phyloP scores from a whole-genome alignment of 2,888 invertebrate genomes.

The Pseudococcus longispinus region DNA sequence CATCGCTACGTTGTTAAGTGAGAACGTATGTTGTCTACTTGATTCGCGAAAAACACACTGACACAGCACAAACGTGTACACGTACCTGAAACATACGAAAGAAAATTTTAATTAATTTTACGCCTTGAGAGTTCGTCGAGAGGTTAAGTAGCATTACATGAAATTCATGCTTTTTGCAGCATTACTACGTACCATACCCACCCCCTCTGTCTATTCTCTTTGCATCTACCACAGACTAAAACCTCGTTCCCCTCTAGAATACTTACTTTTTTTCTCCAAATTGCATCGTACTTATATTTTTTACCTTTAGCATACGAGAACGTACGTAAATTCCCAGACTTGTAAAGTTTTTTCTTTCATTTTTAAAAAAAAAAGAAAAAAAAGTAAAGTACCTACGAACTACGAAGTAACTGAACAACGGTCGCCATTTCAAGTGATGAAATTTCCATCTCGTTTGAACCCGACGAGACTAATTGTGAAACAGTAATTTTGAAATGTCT shows the following conservation, averaged over 20 bases:
- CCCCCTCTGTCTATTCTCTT: background rate
- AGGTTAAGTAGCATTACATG: background rate
- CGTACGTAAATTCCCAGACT: background rate
- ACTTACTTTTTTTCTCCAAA: background rate
- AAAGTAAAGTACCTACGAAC: too few relatives aligned
- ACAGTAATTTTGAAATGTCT: too few relatives aligned
- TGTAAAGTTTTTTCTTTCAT: background rate
- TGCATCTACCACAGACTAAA: background rate
- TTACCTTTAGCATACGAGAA: background rate
- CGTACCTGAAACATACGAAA: constrained; percentile 34
- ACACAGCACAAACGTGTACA: background rate
- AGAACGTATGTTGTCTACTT: background rate
- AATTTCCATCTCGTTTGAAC: too few relatives aligned
- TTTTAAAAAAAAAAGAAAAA: background rate
- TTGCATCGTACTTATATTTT: background rate
- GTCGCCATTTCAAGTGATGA: too few relatives aligned
- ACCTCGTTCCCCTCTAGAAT: background rate
- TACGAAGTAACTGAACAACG: background rate
- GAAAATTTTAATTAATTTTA: constrained; percentile 30
- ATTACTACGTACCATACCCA: background rate
- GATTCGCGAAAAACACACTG: background rate
- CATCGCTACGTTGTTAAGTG: background rate
- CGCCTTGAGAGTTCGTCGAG: background rate
- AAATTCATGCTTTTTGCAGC: background rate
- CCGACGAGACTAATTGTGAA: too few relatives aligned